These are phyloP conservation scores for Prionace glauca DNA, from an alignment of 2,797 vertebrate genomes.

Conservation along the genomic window DNA sequence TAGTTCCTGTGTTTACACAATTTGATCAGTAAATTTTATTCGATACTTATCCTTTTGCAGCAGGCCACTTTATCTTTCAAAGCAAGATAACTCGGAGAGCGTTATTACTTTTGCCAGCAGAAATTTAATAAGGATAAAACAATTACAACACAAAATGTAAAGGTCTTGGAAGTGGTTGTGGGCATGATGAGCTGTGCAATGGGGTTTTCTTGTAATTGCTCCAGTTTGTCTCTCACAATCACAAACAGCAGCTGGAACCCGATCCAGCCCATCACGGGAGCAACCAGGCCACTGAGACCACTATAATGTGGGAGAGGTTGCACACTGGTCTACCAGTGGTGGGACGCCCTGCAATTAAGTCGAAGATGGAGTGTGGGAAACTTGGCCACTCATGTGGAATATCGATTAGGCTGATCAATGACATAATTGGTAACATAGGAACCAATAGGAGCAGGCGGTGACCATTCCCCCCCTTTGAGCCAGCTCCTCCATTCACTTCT, in stretches of 20 bases:
- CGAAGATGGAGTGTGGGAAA: background rate
- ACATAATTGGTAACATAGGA: too few relatives aligned
- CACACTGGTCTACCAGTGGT: background rate
- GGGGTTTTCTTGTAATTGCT: background rate
- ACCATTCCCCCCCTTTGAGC: too few relatives aligned
- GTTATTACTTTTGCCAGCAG: constrained; percentile 9
- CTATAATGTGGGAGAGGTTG: background rate
- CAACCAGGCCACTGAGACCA: background rate
- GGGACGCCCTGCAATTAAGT: background rate
- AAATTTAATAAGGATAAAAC: constrained; percentile 29
- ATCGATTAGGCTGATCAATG: background rate
- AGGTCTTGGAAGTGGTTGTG: background rate
- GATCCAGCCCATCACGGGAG: background rate
- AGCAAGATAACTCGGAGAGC: background rate
- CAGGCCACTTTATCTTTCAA: constrained; percentile 1
- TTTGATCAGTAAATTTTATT: constrained; percentile 8
- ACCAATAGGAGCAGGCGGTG: too few relatives aligned
- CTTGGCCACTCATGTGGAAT: background rate
- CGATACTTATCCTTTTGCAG: background rate
- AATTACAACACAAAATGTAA: background rate
- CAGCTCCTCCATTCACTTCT: too few relatives aligned
- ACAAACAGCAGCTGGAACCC: background rate
- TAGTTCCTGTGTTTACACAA: background rate
- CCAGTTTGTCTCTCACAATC: background rate
- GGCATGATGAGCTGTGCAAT: constrained; percentile 1